These are phyloP conservation scores for Gastrophryne carolinensis DNA, from an alignment of 2,797 vertebrate species.

Conservation along the genomic window DNA sequence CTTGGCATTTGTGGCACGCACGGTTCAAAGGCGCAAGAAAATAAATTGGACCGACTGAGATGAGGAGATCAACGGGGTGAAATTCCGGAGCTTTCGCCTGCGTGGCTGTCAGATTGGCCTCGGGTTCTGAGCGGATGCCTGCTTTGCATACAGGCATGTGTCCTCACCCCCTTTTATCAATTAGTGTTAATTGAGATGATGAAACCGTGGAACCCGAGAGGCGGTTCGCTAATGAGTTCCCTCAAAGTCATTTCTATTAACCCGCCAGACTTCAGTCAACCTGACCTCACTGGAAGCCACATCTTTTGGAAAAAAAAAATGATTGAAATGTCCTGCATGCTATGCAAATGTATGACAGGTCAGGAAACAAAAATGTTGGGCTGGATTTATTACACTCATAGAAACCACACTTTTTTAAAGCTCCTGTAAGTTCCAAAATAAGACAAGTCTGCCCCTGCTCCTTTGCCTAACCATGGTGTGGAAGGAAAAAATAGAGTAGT, in stretches of 20 bases:
- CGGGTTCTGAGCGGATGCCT: not conserved
- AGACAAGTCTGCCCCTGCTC: no score
- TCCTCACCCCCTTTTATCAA: slow-evolving; percentile 46
- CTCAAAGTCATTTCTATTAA: slow-evolving; percentile 25
- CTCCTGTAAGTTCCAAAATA: no score
- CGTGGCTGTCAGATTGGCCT: not conserved
- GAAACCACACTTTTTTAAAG: no score
- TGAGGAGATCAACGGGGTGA: not conserved
- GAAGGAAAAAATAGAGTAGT: no score
- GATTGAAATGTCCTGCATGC: no score
- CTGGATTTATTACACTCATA: no score
- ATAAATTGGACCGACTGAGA: not conserved
- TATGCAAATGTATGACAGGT: no score
- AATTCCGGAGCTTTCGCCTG: no score
- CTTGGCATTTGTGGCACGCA: not conserved
- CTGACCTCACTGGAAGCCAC: slow-evolving; percentile 9
- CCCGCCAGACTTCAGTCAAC: slow-evolving; percentile 7
- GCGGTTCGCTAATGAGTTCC: slow-evolving; percentile 31
- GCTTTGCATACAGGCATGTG: not conserved
- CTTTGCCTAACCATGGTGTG: no score
- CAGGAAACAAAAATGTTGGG: no score
- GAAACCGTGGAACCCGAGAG: slow-evolving; percentile 33
- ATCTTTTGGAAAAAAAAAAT: not conserved
- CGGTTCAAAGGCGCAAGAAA: not conserved
- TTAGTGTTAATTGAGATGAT: slow-evolving; percentile 48